These are phyloP conservation scores for Diadema setosum DNA, from an alignment of 35 echinoderm and acorn worm genomes.

Conservation along the genomic window DNA sequence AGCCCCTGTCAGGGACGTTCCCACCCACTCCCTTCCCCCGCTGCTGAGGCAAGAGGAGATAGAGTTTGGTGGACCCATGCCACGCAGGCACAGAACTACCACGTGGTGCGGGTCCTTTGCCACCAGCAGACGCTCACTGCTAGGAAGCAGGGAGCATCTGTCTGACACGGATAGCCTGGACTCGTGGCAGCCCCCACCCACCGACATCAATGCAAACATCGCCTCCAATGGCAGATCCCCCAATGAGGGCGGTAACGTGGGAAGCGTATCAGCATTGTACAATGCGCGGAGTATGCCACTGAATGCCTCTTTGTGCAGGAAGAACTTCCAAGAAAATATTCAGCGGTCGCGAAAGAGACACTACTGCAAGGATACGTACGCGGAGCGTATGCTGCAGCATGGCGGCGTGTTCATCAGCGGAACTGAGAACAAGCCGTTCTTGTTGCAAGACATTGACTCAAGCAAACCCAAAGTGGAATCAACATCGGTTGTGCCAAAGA, in stretches of 20 bases:
- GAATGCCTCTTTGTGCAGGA: neutral
- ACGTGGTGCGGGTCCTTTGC: constrained; percentile 1
- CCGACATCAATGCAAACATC: constrained; percentile 9
- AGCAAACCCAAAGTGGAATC: neutral
- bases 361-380: neutral
- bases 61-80: neutral
- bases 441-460: constrained; percentile 7
- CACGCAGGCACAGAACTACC: neutral
- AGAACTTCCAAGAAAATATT: neutral
- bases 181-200: neutral
- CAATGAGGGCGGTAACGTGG: neutral
- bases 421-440: constrained; percentile 10
- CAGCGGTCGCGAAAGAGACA: neutral
- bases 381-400: constrained; percentile 10
- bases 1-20: neutral
- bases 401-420: constrained; percentile 11
- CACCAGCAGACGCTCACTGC: neutral
- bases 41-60: neutral
- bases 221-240: neutral
- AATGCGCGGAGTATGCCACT: neutral
- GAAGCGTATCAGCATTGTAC: neutral
- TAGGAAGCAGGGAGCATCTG: neutral
- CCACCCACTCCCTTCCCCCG: neutral
- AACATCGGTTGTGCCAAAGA: neutral
- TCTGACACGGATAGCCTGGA: constrained; percentile 3